phyloP scores from a whole-genome alignment of 2,888 invertebrate species.

The Himalopsyche tibetana region DNA sequence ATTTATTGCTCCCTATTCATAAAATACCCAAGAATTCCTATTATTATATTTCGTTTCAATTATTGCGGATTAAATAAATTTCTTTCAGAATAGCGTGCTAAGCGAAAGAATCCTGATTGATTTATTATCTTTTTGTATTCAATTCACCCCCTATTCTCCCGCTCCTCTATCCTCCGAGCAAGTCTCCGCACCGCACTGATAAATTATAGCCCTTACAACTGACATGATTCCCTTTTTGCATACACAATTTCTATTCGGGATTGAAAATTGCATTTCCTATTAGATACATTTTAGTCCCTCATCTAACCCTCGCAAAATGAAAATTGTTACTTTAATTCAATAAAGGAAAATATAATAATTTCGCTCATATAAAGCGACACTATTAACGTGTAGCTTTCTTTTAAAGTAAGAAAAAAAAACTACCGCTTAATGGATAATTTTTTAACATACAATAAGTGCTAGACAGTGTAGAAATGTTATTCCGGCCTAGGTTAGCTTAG shows the following conservation, averaged over 20 bases:
- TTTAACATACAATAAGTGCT: too few relatives aligned
- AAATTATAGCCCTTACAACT: slow-evolving; percentile 21
- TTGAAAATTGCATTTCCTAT: neutral
- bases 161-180: neutral
- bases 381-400: too few relatives aligned
- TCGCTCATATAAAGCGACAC: too few relatives aligned
- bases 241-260: neutral
- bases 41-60: slow-evolving; percentile 3
- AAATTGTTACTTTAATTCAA: too few relatives aligned
- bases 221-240: slow-evolving; percentile 15
- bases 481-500: too few relatives aligned
- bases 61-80: slow-evolving; percentile 26
- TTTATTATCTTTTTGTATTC: slow-evolving; percentile 30
- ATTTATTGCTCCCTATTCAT: too few relatives aligned
- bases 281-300: neutral
- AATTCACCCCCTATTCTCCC: slow-evolving; percentile 1
- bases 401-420: too few relatives aligned
- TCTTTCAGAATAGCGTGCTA: neutral
- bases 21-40: neutral
- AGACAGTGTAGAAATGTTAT: too few relatives aligned
- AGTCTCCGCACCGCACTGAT: slow-evolving; percentile 18
- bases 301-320: too few relatives aligned
- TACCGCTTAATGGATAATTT: too few relatives aligned
- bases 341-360: too few relatives aligned
- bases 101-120: slow-evolving; percentile 26